These are phyloP conservation scores for Alloscopus bannaensis DNA, from an alignment of 2,888 invertebrate species.

Conservation along the genomic window DNA sequence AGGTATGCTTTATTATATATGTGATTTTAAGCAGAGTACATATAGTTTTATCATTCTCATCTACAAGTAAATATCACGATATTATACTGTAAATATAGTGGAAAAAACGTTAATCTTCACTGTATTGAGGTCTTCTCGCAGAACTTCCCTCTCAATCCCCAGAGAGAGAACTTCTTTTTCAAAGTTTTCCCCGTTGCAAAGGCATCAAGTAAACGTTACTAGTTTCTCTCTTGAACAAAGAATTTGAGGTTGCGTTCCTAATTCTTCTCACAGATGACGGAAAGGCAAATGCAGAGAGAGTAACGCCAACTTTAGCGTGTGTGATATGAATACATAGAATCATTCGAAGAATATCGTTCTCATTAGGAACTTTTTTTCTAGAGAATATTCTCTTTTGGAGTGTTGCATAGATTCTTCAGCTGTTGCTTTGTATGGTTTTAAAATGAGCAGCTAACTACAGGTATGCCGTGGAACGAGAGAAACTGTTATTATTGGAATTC, in stretches of 20 bases:
- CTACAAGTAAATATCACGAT: constrained; percentile 42
- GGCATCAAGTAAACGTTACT: not conserved
- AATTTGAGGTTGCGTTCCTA: not conserved
- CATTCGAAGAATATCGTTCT: no score
- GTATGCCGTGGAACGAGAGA: not conserved
- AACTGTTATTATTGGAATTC: constrained; percentile 10
- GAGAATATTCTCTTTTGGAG: not conserved
- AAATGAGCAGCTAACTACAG: constrained; percentile 11
- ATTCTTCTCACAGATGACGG: not conserved
- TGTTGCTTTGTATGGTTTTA: not conserved
- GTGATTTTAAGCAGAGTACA: not conserved
- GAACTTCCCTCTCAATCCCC: no score
- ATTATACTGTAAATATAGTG: constrained; percentile 39
- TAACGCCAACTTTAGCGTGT: not conserved
- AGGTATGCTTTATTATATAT: constrained; percentile 29
- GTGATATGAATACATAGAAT: no score
- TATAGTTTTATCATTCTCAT: constrained; percentile 35
- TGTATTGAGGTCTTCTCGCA: not conserved
- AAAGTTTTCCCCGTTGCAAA: not conserved
- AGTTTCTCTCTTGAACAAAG: not conserved
- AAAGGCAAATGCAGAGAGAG: not conserved
- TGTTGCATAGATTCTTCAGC: not conserved
- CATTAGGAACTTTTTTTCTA: no score
- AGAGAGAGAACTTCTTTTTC: no score
- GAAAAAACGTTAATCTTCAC: not conserved